These are phyloP conservation scores for Psittacara wagleri DNA, from an alignment of 2,113 vertebrate genomes.

Conservation along the genomic window DNA sequence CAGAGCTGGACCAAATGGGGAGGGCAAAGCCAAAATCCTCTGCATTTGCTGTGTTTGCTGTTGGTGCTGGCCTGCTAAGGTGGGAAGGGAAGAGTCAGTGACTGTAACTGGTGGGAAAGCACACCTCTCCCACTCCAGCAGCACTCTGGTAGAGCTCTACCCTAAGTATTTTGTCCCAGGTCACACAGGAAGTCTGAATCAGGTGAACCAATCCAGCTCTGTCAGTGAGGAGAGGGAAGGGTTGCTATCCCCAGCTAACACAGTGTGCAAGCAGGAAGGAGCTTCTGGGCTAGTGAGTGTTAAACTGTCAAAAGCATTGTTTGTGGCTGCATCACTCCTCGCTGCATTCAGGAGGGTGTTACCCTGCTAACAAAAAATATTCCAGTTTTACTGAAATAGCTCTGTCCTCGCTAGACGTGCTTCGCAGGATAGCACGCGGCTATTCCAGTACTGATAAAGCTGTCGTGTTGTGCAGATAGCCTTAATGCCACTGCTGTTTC, in stretches of 20 bases:
- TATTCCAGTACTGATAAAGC: background rate
- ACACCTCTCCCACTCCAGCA: background rate
- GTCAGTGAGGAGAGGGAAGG: background rate
- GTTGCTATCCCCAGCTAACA: background rate
- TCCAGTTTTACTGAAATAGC: slow-evolving; percentile 3
- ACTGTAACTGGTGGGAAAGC: background rate
- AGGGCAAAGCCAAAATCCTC: background rate
- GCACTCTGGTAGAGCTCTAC: background rate
- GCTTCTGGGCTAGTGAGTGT: background rate
- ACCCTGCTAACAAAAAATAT: background rate
- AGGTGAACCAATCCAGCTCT: background rate
- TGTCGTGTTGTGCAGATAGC: background rate
- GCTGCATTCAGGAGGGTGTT: background rate
- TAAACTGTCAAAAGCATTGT: background rate
- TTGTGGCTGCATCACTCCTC: background rate
- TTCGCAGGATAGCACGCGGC: background rate
- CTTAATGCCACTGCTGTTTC: rapidly evolving
- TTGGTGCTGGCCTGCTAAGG: background rate
- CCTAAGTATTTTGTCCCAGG: background rate
- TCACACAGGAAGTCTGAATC: background rate
- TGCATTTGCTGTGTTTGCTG: background rate
- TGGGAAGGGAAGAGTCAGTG: background rate
- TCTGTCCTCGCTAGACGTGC: background rate
- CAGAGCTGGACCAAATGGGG: background rate
- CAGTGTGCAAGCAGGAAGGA: background rate